Conservation (phyloP, 2,888 invertebrate species). For the Liodrosophila aerea region DNA sequence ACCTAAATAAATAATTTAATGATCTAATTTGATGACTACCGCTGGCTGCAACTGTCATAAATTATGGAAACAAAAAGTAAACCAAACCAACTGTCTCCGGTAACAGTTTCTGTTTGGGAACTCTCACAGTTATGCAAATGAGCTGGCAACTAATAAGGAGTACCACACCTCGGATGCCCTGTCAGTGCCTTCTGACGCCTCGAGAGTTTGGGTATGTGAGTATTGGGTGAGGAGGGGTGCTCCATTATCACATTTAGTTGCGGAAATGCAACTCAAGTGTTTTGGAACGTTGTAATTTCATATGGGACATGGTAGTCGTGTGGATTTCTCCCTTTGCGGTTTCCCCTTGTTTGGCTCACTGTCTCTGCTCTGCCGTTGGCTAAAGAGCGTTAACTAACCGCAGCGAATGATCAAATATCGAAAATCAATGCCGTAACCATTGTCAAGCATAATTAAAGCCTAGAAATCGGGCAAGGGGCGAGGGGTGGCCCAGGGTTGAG, state of each 20-base stretch:
- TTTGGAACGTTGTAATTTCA: constrained; percentile 61
- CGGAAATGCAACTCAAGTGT: constrained; percentile 69
- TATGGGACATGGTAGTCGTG: constrained; percentile 44
- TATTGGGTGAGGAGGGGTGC: constrained; percentile 9
- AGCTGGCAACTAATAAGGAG: constrained; percentile 35
- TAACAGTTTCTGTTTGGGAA: constrained; percentile 18
- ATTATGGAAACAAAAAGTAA: constrained; percentile 8
- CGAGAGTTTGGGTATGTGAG: neutral
- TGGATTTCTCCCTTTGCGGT: constrained; percentile 40
- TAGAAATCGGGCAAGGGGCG: constrained; percentile 45
- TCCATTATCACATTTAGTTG: constrained; percentile 49
- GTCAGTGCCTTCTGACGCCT: constrained; percentile 42
- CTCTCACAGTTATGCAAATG: constrained; percentile 47
- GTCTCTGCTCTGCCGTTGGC: constrained; percentile 35
- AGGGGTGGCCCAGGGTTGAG: constrained; percentile 43
- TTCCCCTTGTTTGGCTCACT: constrained; percentile 10
- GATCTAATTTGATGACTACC: constrained; percentile 12
- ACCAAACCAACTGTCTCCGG: constrained; percentile 24
- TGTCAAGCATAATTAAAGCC: constrained; percentile 77
- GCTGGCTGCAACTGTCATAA: constrained; percentile 9
- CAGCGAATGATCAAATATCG: constrained; percentile 78
- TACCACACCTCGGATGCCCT: constrained; percentile 31
- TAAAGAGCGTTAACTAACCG: constrained; percentile 78
- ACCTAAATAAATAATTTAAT: neutral
- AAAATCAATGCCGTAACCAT: constrained; percentile 76